phyloP scores from a whole-genome alignment of 2,888 invertebrate genomes.

The Agonopterix alstromeriana region DNA sequence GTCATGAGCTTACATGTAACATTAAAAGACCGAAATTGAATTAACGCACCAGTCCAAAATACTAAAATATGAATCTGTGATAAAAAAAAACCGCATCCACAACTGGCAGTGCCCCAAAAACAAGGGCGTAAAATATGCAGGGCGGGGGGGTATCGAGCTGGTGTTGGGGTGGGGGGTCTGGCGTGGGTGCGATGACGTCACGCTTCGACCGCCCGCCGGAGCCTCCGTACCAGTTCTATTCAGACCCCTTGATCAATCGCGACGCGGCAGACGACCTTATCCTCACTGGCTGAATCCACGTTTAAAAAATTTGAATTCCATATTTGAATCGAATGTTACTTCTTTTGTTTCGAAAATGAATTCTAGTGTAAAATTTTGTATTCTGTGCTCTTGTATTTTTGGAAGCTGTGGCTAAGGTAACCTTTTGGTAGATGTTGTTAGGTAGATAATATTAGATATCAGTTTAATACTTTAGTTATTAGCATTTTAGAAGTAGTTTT shows the following conservation, averaged over 20 bases:
- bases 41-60: no score
- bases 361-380: conserved; percentile 8
- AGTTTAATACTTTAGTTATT: background rate
- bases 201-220: conserved; percentile 50
- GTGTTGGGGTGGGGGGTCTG: conserved; percentile 19
- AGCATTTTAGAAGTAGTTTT: conserved; percentile 5
- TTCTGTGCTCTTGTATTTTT: conserved; percentile 16
- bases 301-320: conserved; percentile 5
- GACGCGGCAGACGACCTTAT: conserved; percentile 21
- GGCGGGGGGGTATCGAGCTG: conserved; percentile 27
- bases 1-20: no score
- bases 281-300: conserved; percentile 23
- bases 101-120: conserved; percentile 44
- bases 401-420: conserved; percentile 30
- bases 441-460: conserved; percentile 3
- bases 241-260: conserved; percentile 49
- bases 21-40: no score
- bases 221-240: conserved; percentile 33
- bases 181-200: conserved; percentile 53
- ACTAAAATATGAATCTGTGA: no score
- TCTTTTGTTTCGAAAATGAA: conserved; percentile 19
- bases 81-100: conserved; percentile 35
- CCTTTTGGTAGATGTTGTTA: conserved; percentile 8
- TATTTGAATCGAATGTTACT: conserved; percentile 4
- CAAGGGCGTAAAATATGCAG: conserved; percentile 59